These are phyloP conservation scores for Rhegmatorhina hoffmannsi DNA, from an alignment of 2,113 vertebrate genomes.

Conservation along the genomic window DNA sequence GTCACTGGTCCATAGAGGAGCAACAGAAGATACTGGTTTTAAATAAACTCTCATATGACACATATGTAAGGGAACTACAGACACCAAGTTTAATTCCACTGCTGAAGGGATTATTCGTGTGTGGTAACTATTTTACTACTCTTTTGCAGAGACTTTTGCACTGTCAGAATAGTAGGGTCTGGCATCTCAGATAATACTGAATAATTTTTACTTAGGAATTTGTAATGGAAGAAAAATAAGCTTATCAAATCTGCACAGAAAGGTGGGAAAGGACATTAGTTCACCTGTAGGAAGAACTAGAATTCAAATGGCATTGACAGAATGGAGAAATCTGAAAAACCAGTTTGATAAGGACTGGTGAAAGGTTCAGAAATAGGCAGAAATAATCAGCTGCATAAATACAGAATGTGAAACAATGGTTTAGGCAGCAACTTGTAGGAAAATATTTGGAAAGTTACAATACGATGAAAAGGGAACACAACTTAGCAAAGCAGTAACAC, in stretches of 20 bases:
- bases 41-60: neutral
- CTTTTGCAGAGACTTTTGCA: neutral
- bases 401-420: neutral
- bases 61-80: neutral
- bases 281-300: neutral
- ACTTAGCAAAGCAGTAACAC: neutral
- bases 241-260: neutral
- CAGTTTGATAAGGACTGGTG: neutral
- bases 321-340: neutral
- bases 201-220: neutral
- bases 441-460: neutral
- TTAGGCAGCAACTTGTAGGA: neutral
- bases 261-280: neutral
- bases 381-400: neutral
- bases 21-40: neutral
- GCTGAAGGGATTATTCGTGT: neutral
- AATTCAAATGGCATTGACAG: neutral
- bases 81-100: neutral
- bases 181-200: neutral
- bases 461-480: neutral
- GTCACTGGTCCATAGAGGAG: neutral
- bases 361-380: neutral
- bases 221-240: neutral
- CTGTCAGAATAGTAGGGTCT: neutral
- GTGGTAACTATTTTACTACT: neutral